These are phyloP conservation scores for Luehdorfia chinensis DNA, from an alignment of 1,140 invertebrate species.

Conservation along the genomic window DNA sequence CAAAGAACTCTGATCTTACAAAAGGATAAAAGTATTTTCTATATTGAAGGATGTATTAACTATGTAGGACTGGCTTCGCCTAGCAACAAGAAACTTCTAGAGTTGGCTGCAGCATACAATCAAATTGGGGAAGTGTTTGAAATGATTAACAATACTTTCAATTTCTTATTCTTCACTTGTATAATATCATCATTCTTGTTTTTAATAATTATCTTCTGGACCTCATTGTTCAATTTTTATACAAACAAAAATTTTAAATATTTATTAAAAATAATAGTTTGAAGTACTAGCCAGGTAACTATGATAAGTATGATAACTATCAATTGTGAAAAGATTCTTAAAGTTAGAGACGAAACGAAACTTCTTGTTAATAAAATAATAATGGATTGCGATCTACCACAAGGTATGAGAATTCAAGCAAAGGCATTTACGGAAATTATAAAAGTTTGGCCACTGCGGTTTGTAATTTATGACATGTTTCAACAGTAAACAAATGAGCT, in stretches of 20 bases:
- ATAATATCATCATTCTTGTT: slow-evolving; percentile 44
- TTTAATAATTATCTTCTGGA: slow-evolving; percentile 48
- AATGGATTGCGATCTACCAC: slow-evolving; percentile 41
- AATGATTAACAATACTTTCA: slow-evolving; percentile 43
- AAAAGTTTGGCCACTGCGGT: slow-evolving; percentile 36
- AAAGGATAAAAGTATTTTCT: not conserved
- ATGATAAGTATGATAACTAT: slow-evolving; percentile 34
- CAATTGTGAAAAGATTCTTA: slow-evolving; percentile 36
- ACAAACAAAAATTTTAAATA: slow-evolving; percentile 14
- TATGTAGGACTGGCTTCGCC: slow-evolving; percentile 33
- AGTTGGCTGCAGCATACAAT: slow-evolving; percentile 37
- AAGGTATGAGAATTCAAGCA: slow-evolving; percentile 35
- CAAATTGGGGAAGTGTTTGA: slow-evolving; percentile 36
- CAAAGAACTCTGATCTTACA: not conserved
- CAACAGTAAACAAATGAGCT: no score
- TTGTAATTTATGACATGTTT: slow-evolving; percentile 44
- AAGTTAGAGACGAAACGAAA: slow-evolving; percentile 29
- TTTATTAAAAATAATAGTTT: slow-evolving; percentile 30
- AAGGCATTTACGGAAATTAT: slow-evolving; percentile 46
- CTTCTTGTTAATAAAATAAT: slow-evolving; percentile 40
- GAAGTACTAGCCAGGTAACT: slow-evolving; percentile 29
- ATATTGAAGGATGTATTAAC: slow-evolving; percentile 19
- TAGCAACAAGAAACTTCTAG: slow-evolving; percentile 38
- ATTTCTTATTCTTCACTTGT: slow-evolving; percentile 50
- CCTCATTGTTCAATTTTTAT: slow-evolving; percentile 37